Evolutionary conservation across 2,113 vertebrate species (phyloP), one percentile per base, ranked within the genome.

Genomic region (Otus sunia): DNA sequence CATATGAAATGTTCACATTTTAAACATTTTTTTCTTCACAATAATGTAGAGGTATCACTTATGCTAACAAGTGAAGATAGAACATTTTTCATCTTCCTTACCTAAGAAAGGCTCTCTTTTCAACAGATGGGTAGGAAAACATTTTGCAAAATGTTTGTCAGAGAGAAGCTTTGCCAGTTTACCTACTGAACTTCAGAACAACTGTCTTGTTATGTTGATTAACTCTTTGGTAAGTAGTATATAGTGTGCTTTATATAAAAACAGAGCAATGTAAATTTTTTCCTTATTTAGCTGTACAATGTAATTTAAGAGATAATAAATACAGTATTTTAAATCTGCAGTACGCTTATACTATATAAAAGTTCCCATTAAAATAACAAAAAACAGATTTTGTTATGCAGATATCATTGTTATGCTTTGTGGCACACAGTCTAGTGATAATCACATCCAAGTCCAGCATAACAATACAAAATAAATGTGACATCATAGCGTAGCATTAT

Each of bases 101-200:
- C 43, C 86, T 96, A 92, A 96, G 47, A 64, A 73, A 85, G 66
- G 36, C 45, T 95, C 20, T 90, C 95, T 96, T 96, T 95, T 95
- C 85, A 96, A 97, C 96, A 99, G 99, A 91, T 99, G 99, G 98
- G 97, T 99, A 85, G 98, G 98, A 96, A 99, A 99, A 87, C 98
- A 99, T 98, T 99, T 98, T 97, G 98, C 98, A 97, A 99, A 98
- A 93, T 99, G 99, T 92, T 99, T 99, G 98, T 99, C 98, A 80
- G 99, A 99, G 75, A 99, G 98, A 96, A 99, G 98, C 95, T 99
- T 99, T 97, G 98, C 99, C 92, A 98, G 97, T 94, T 96, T 99
- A 96, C 97, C 99, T 80, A 76, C 96, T 53, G 99, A 99, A 77
- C 98, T 99, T 91, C 99, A 99, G 80, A 98, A 98, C 96, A 98